phyloP scores from a whole-genome alignment of 1,140 invertebrate species.

The Dendroctonus valens region DNA sequence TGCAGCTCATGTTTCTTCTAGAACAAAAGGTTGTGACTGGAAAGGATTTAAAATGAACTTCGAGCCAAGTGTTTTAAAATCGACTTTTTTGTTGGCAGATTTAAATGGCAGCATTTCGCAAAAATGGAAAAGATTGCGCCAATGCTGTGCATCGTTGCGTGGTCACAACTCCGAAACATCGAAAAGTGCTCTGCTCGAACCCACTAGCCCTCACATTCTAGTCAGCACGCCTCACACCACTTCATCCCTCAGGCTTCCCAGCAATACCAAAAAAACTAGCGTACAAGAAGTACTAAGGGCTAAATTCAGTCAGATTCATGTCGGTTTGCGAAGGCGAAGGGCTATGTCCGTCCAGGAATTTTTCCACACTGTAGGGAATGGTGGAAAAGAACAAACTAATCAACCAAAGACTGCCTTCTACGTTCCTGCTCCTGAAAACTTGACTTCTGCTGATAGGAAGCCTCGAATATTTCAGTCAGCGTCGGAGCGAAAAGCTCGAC shows the following conservation, averaged over 20 bases:
- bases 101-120: conserved; percentile 73
- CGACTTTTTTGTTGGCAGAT: conserved; percentile 61
- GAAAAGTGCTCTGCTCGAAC: conserved; percentile 51
- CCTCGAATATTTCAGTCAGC: conserved; percentile 33
- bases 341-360: conserved; percentile 67
- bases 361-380: conserved; percentile 52
- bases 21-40: background rate
- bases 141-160: conserved; percentile 64
- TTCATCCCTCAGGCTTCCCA: conserved; percentile 60
- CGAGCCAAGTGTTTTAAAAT: no score
- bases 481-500: conserved; percentile 36
- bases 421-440: conserved; percentile 55
- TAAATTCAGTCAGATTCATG: conserved; percentile 64
- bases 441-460: conserved; percentile 38
- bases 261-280: conserved; percentile 54
- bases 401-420: conserved; percentile 60
- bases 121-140: conserved; percentile 66
- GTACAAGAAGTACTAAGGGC: conserved; percentile 64
- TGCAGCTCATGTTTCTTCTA: background rate
- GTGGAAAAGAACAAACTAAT: conserved; percentile 33
- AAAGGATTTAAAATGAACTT: no score
- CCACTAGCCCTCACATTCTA: conserved; percentile 48
- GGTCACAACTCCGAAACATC: conserved; percentile 54
- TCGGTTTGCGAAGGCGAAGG: conserved; percentile 61
- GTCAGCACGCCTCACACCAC: conserved; percentile 46